Percentiles rank a stretch among this genome's conserved stretches.
Evolutionary conservation across 2,888 invertebrate genomes (phyloP).

Genomic region (Dione vanillae): DNA sequence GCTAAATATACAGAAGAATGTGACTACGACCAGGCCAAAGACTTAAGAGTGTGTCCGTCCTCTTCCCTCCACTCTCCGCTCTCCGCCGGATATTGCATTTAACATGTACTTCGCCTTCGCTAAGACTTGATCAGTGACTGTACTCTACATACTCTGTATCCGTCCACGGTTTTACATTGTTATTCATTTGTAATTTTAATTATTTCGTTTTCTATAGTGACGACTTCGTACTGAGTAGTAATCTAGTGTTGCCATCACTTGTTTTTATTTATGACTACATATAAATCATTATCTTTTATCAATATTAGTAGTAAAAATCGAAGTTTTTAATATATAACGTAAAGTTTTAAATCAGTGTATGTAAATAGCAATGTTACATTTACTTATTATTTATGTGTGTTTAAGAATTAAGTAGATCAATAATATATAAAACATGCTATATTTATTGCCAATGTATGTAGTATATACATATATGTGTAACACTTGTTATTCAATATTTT

Average conservation of each 20-base stretch:
- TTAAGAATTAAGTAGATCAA: conserved; percentile 7
- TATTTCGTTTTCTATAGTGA: background rate
- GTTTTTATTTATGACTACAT: background rate
- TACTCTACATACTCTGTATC: conserved; percentile 46
- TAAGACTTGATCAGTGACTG: conserved; percentile 32
- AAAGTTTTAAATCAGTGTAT: background rate
- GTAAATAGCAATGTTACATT: conserved; percentile 6
- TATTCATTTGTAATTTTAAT: conserved; percentile 14
- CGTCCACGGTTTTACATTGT: conserved; percentile 33
- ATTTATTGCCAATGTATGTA: too few species aligned
- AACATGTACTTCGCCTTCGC: conserved; percentile 6
- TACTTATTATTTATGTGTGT: conserved; percentile 11
- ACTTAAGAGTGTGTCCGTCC: background rate
- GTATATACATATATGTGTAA: too few species aligned
- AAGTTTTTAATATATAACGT: too few species aligned
- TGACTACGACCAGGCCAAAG: conserved; percentile 7
- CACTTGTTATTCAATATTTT: background rate
- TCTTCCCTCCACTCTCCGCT: background rate
- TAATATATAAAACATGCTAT: conserved; percentile 14
- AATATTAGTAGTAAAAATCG: too few species aligned
- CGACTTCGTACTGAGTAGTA: background rate
- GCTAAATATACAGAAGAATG: background rate
- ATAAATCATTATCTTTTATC: too few species aligned
- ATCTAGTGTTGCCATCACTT: conserved; percentile 11
- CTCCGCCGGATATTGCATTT: conserved; percentile 24